Base-by-base conservation (phyloP, 2,888 invertebrate species). In the Epirrita christyi region DNA sequence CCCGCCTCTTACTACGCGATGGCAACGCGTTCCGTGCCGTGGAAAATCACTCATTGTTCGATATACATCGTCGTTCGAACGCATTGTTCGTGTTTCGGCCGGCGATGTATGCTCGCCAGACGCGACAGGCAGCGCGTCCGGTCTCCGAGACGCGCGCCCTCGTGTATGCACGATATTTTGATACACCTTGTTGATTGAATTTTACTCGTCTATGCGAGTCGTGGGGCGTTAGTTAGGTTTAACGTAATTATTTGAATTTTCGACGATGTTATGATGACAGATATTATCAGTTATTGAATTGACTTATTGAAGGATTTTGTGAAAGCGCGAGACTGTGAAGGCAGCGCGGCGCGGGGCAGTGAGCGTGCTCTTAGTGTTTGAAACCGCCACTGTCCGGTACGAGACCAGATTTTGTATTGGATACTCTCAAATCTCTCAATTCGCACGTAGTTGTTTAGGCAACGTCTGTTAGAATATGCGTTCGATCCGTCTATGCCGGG, bases 21-120 rank as follows among this genome's bases (percentile, higher is more conserved):
- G 77, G 79, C 82, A 79, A 87, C 88, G 88, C 88, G 83, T 73
- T 79, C 76, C 70, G 70, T 75, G 67, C 75, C 74, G 81, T 82
- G 83, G 86, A 86, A 83, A 82, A 82, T 77, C 78, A 78, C 81
- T 72, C 81, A 68, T 69, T 68, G 80, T 71, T 75, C 80, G 76
- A 61, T 71, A 66, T 86, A 83, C 88, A 87, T 77, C 73, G 87
- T 80, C 67, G 78, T 74, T 63, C 50, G 66, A 68, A 65, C 64
- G 55, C 65, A 59, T 53, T 43, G 56, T 50, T 53, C 55, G 59
- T 54, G 64, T 58, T 55, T 53, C 62, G 63, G 48, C 66, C 74
- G 65, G 80, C 81, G 70, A 76, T 86, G 82, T 76, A 81, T 71
- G 63, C 70, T 71, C 61, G 72, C 68, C 21, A 53, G 52, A 43